These are phyloP conservation scores for Neuroscelio doddi DNA, from an alignment of 2,888 invertebrate species.

Conservation along the genomic window DNA sequence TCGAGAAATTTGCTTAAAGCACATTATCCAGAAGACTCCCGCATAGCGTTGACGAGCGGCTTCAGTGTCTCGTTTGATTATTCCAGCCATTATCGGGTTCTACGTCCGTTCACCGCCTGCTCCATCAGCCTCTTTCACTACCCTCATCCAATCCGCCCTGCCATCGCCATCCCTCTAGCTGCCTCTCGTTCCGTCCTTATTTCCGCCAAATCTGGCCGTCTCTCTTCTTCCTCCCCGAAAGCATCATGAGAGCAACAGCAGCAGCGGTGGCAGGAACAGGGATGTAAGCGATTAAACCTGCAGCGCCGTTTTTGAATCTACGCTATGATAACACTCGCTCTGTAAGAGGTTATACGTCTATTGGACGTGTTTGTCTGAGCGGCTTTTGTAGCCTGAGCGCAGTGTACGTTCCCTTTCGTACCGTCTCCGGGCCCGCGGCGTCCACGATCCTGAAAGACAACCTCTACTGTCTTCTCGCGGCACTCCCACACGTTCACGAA, in stretches of 20 bases:
- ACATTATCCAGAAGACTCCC: constrained; percentile 18
- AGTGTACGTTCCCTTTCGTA: constrained; percentile 41
- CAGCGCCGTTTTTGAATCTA: constrained; percentile 9
- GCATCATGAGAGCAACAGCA: constrained; percentile 8
- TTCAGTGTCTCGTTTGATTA: constrained; percentile 52
- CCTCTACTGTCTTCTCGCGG: constrained; percentile 60
- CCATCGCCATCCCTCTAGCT: constrained; percentile 42
- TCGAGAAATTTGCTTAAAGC: too few species aligned
- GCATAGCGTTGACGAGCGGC: constrained; percentile 14
- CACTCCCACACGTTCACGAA: constrained; percentile 57
- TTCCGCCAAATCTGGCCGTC: background rate
- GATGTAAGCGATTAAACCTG: constrained; percentile 1
- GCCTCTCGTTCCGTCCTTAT: constrained; percentile 4
- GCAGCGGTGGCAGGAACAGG: constrained; percentile 9
- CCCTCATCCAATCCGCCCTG: constrained; percentile 50
- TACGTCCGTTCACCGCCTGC: constrained; percentile 44
- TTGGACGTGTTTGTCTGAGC: background rate
- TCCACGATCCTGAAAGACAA: constrained; percentile 61
- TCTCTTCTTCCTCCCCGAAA: constrained; percentile 3
- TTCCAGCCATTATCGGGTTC: constrained; percentile 53
- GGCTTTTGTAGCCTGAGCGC: constrained; percentile 7
- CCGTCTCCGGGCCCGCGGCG: constrained; percentile 58
- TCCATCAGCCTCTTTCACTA: constrained; percentile 49
- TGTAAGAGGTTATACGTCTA: constrained; percentile 5
- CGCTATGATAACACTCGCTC: background rate